These are phyloP conservation scores for Amiota mariae DNA, from an alignment of 2,888 invertebrate genomes.

Conservation along the genomic window DNA sequence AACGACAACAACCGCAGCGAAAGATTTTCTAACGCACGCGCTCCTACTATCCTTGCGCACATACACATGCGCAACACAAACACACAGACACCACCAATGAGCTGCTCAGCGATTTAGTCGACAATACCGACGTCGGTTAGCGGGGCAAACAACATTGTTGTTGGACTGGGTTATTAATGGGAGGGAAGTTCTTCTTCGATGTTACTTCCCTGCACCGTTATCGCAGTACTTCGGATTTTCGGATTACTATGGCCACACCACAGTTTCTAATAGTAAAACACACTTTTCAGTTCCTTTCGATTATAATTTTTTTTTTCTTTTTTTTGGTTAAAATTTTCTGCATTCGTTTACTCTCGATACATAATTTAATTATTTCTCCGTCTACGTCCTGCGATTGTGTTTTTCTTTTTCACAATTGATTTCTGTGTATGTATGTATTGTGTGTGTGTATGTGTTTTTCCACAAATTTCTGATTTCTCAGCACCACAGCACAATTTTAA, in stretches of 20 bases:
- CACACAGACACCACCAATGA: conserved; percentile 3
- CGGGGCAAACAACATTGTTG: conserved; percentile 18
- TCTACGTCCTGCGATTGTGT: conserved; percentile 3
- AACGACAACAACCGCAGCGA: background rate
- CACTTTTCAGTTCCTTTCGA: no score
- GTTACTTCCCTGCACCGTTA: no score
- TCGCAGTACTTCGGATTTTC: no score
- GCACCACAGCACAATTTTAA: background rate
- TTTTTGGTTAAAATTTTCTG: background rate
- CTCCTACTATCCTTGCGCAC: conserved; percentile 6
- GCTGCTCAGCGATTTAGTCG: conserved; percentile 9
- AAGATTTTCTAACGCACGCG: conserved; percentile 7
- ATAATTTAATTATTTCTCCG: background rate
- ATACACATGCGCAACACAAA: background rate
- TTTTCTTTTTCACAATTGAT: conserved; percentile 19
- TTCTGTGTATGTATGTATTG: conserved; percentile 14
- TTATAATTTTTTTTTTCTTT: no score
- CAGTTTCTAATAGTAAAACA: no score
- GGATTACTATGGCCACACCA: no score
- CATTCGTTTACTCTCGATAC: background rate
- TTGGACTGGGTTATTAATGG: conserved; percentile 16
- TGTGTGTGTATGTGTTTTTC: conserved; percentile 5
- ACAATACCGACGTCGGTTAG: conserved; percentile 7
- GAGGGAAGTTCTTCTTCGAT: background rate
- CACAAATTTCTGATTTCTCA: background rate